Evolutionary conservation across 2,888 invertebrate genomes (phyloP).

Genomic region (Hyles lineata): DNA sequence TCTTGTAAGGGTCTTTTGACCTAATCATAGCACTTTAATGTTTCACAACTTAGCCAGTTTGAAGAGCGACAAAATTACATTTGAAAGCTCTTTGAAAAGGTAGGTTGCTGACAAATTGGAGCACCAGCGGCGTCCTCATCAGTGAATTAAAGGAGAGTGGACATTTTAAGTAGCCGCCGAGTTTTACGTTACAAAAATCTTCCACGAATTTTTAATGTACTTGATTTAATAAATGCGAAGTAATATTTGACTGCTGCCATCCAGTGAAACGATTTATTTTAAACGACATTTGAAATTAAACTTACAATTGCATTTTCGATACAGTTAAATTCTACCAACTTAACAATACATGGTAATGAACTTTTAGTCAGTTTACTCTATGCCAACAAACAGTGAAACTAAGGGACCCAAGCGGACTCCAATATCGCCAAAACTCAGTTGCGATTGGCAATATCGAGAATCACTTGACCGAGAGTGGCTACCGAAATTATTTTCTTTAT

Average conservation of each 20-base stretch:
- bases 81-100: conserved; percentile 33
- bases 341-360: background rate
- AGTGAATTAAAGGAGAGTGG: conserved; percentile 14
- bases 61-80: conserved; percentile 34
- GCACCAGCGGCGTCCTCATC: conserved; percentile 16
- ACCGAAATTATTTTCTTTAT: conserved; percentile 39
- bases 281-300: too few species aligned
- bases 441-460: conserved; percentile 35
- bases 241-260: background rate
- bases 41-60: conserved; percentile 29
- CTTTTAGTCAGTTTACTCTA: background rate
- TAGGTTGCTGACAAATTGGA: conserved; percentile 31
- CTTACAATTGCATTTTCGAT: too few species aligned
- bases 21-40: conserved; percentile 24
- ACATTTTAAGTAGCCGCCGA: conserved; percentile 6
- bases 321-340: too few species aligned
- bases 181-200: conserved; percentile 15
- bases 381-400: background rate
- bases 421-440: background rate
- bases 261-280: too few species aligned
- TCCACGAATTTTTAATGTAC: background rate
- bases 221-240: background rate
- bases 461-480: conserved; percentile 40
- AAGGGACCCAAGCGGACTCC: background rate
- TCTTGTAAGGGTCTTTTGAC: conserved; percentile 28